These are phyloP conservation scores for Xylota segnis DNA, from an alignment of 2,888 invertebrate species.

Conservation along the genomic window DNA sequence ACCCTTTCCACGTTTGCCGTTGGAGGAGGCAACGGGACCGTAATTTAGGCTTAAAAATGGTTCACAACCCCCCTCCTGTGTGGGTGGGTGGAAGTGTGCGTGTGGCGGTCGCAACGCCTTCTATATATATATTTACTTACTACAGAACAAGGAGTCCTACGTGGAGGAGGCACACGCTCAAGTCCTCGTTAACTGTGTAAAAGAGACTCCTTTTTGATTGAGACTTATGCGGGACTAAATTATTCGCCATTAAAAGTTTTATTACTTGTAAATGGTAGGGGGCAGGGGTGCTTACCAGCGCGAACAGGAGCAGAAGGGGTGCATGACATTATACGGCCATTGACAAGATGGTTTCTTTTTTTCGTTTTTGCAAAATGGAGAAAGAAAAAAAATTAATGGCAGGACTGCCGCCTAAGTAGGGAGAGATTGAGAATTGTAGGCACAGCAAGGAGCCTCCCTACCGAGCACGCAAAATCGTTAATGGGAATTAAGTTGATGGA, in stretches of 20 bases:
- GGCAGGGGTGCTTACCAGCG: constrained; percentile 3
- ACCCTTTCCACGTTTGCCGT: constrained; percentile 9
- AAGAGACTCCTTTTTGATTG: constrained; percentile 60
- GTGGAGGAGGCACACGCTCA: constrained; percentile 12
- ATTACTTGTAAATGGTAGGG: constrained; percentile 51
- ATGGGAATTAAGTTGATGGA: constrained; percentile 50
- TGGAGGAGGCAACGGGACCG: constrained; percentile 17
- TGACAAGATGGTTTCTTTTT: constrained; percentile 40
- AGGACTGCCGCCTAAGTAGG: constrained; percentile 5
- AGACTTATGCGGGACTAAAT: constrained; percentile 66
- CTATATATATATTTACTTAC: not conserved
- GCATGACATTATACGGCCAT: constrained; percentile 45
- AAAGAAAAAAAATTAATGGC: constrained; percentile 16
- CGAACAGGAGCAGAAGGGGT: constrained; percentile 19
- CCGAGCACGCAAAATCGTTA: constrained; percentile 26
- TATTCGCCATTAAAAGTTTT: constrained; percentile 70
- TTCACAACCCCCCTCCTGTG: constrained; percentile 15
- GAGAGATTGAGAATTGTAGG: not conserved
- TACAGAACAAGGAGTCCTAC: constrained; percentile 11
- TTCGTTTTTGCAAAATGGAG: not conserved
- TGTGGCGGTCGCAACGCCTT: constrained; percentile 31
- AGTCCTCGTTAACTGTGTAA: constrained; percentile 32
- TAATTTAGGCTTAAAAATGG: constrained; percentile 51
- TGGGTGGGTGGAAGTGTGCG: constrained; percentile 40
- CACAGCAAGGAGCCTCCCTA: not conserved